These are phyloP conservation scores for Drosophila kurseongensis DNA, from an alignment of 1,140 invertebrate species.

Conservation along the genomic window DNA sequence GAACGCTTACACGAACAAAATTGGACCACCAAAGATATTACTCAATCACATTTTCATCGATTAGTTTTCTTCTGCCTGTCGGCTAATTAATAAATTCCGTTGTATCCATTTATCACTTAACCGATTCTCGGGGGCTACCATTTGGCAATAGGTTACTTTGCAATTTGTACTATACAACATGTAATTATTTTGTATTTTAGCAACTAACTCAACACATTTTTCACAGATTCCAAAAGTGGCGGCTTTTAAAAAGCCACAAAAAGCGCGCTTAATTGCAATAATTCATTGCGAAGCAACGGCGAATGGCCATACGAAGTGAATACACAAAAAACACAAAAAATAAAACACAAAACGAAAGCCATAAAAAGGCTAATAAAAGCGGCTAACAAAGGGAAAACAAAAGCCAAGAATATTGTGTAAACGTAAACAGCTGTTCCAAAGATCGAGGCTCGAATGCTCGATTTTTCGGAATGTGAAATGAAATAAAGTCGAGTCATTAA, in stretches of 20 bases:
- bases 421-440: constrained; percentile 72
- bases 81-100: constrained; percentile 27
- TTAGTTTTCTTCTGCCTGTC: constrained; percentile 9
- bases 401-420: constrained; percentile 62
- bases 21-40: not conserved
- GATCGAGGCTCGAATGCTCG: constrained; percentile 20
- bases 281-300: constrained; percentile 63
- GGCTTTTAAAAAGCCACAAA: constrained; percentile 76
- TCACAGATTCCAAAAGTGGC: constrained; percentile 55
- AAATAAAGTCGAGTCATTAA: constrained; percentile 61
- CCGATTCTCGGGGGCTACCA: constrained; percentile 18
- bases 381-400: constrained; percentile 38
- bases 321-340: constrained; percentile 11
- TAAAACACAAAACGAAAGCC: constrained; percentile 66
- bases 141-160: constrained; percentile 45
- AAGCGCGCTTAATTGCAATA: constrained; percentile 76
- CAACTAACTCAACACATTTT: constrained; percentile 69
- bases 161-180: constrained; percentile 53
- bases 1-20: too few species aligned
- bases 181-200: constrained; percentile 76
- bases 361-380: constrained; percentile 77
- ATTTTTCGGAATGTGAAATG: constrained; percentile 46
- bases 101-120: constrained; percentile 31
- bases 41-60: constrained; percentile 5
- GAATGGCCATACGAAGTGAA: constrained; percentile 38